Base-by-base conservation (phyloP, 92 coral and sea anemone species). In the Porites rus region DNA sequence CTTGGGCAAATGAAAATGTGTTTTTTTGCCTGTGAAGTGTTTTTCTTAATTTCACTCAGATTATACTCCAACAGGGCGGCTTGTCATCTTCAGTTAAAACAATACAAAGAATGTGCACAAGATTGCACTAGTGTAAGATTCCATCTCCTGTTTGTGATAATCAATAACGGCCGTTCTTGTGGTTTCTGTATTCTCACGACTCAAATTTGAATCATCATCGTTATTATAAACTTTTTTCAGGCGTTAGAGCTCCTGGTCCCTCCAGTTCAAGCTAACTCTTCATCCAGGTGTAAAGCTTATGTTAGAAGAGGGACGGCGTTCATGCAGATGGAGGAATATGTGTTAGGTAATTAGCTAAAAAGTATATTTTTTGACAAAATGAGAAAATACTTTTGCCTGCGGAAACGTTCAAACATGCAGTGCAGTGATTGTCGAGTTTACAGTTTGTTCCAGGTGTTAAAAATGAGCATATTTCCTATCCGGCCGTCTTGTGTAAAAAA, bases 241-340 rank as follows among this genome's bases (percentile, higher is more conserved):
- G 98, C 99, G 13, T 79, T 97, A 19, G 98, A 97, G 61, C 89
- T 95, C 71, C 93, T 97, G 18, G 90, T 93, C n/a, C 99, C 99
- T 0, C 95, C 99, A 12, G 98, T 97, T 19, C 92, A 91, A 77
- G 99, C 96, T 24, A 97, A 97, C 78, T 94, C 95, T 58, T 51
- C 88, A 51, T 97, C 99, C 56, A 91, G 99, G 80, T 97, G 99
- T 72, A 97, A 90, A 70, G 99, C 99, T 8, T 75, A 88, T 75
- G 97, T 97, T 52, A 90, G 99, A 82, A 88, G 99, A 84, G 99
- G 99, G 63, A 94, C 99, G 12, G 99, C 99, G n/a, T 86, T 88
- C 67, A 92, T 84, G 77, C 94, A 94, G 22, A 21, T 91, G 31
- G 91, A 89, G 56, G 98, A 93, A 19, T 93, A 93, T 81, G 93